These are phyloP conservation scores for Mycetomoellerius zeteki DNA, from an alignment of 1,140 invertebrate species.

Conservation along the genomic window DNA sequence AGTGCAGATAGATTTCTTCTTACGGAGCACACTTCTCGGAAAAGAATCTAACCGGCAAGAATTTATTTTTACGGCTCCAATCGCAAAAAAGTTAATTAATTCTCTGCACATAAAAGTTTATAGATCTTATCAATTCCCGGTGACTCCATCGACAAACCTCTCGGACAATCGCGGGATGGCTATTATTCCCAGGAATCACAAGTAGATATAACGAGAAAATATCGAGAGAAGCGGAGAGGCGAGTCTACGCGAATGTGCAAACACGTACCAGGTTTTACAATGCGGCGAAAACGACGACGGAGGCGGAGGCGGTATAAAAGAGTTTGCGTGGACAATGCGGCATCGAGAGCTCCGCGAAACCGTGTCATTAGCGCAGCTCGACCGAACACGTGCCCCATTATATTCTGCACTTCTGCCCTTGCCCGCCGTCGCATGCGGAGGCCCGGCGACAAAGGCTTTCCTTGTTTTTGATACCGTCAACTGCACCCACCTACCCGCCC, in stretches of 20 bases:
- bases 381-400: conserved; percentile 77
- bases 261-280: conserved; percentile 1
- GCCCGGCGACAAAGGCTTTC: conserved; percentile 70
- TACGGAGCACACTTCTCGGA: not conserved
- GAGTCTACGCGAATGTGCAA: not conserved
- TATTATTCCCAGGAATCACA: conserved; percentile 33
- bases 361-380: conserved; percentile 73
- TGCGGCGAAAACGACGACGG: not conserved
- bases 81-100: not conserved
- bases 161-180: conserved; percentile 46
- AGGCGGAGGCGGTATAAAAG: conserved; percentile 22
- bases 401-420: conserved; percentile 52
- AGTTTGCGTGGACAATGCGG: conserved; percentile 66
- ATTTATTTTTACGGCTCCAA: not conserved
- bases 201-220: conserved; percentile 16
- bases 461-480: conserved; percentile 69
- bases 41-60: not conserved
- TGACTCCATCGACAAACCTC: conserved; percentile 2
- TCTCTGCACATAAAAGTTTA: not conserved
- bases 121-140: conserved; percentile 33
- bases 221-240: conserved; percentile 27
- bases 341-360: conserved; percentile 66
- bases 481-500: not conserved
- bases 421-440: conserved; percentile 20
- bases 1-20: not conserved